phyloP scores from a whole-genome alignment of 2,797 vertebrate genomes.

The Spatula clypeata region DNA sequence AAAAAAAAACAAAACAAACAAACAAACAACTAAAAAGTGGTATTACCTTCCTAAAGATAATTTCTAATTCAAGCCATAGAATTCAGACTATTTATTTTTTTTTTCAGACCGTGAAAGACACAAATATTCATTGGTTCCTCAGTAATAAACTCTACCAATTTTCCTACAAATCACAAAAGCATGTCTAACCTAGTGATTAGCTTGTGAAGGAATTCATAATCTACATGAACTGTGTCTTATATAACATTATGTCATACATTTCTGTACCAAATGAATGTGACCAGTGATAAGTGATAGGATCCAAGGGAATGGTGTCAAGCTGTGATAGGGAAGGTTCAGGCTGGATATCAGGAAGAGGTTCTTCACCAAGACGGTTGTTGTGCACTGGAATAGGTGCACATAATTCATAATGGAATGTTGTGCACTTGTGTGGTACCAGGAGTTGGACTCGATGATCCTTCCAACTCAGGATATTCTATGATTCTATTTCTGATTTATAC shows the following conservation, averaged over 20 bases:
- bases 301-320: too few species aligned
- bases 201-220: neutral
- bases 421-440: too few species aligned
- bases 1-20: too few species aligned
- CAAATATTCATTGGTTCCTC: neutral
- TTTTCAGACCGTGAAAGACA: neutral
- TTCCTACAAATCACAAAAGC: neutral
- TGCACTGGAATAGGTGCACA: too few species aligned
- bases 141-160: neutral
- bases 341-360: too few species aligned
- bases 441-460: too few species aligned
- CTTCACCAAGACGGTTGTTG: too few species aligned
- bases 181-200: neutral
- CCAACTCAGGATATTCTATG: too few species aligned
- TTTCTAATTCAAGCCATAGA: neutral
- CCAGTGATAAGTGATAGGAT: too few species aligned
- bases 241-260: neutral
- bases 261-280: neutral
- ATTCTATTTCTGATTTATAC: neutral
- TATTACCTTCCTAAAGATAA: neutral
- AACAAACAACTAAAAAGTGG: neutral
- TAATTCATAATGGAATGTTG: too few species aligned
- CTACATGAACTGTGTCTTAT: neutral
- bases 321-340: too few species aligned
- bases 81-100: neutral